Evolutionary conservation across 2,113 vertebrate species (phyloP).

Genomic region (Neoarius graeffei): DNA sequence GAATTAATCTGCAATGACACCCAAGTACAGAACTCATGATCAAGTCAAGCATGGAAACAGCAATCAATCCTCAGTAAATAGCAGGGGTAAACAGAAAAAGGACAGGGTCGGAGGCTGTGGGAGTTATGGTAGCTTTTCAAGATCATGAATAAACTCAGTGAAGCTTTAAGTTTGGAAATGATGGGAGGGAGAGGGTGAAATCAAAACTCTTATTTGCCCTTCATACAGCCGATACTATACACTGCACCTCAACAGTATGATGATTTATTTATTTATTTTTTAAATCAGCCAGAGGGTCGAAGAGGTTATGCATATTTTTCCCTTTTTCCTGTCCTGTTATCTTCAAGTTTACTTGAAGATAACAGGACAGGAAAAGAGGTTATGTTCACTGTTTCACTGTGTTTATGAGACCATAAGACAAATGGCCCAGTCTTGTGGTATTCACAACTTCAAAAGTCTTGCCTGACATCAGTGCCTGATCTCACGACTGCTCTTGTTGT

Average conservation of each 20-base stretch:
- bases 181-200: constrained; percentile 12
- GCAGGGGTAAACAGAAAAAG: constrained; percentile 23
- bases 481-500: no score
- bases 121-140: constrained; percentile 20
- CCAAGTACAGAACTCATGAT: constrained; percentile 15
- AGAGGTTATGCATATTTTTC: no score
- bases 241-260: constrained; percentile 1
- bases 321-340: no score
- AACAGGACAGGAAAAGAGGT: not conserved
- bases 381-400: not conserved
- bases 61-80: constrained; percentile 33
- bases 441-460: not conserved
- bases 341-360: not conserved
- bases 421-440: not conserved
- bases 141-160: constrained; percentile 35
- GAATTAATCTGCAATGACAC: constrained; percentile 6
- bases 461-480: no score
- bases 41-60: constrained; percentile 5
- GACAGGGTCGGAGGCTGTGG: not conserved
- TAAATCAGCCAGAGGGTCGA: not conserved
- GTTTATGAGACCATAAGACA: not conserved
- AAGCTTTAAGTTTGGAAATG: constrained; percentile 29
- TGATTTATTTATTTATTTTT: not conserved
- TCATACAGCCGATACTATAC: not conserved
- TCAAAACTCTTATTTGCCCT: not conserved